phyloP scores from a whole-genome alignment of 2,888 invertebrate genomes.

The Acanthosepion esculentum region DNA sequence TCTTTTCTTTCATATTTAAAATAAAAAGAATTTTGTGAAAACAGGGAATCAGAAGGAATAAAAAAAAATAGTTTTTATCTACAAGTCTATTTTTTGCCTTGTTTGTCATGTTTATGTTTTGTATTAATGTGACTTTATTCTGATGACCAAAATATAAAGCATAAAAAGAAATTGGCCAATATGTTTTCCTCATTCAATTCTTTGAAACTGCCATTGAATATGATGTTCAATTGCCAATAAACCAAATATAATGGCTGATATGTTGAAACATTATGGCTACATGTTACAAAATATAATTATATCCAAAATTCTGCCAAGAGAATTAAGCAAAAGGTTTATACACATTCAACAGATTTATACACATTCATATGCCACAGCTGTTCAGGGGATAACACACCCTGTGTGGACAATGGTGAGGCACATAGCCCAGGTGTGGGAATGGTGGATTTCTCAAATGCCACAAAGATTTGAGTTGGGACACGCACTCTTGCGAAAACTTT shows the following conservation, averaged over 20 bases:
- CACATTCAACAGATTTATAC: not conserved
- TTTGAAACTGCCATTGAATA: not conserved
- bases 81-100: not conserved
- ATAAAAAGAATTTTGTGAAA: not conserved
- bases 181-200: not conserved
- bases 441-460: no score
- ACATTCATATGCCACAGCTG: not conserved
- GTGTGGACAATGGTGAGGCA: no score
- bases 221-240: not conserved
- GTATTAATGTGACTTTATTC: not conserved
- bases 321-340: not conserved
- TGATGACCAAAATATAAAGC: not conserved
- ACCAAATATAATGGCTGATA: not conserved
- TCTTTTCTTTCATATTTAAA: not conserved
- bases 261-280: not conserved
- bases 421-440: no score
- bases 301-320: not conserved
- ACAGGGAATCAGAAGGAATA: not conserved
- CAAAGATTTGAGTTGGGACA: no score
- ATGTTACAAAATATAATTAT: not conserved
- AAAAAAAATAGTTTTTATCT: not conserved
- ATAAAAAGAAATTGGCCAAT: not conserved
- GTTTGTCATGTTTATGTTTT: not conserved
- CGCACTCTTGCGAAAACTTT: no score
- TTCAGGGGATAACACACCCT: no score